phyloP scores from a whole-genome alignment of 2,113 vertebrate species.

The Prinia subflava region DNA sequence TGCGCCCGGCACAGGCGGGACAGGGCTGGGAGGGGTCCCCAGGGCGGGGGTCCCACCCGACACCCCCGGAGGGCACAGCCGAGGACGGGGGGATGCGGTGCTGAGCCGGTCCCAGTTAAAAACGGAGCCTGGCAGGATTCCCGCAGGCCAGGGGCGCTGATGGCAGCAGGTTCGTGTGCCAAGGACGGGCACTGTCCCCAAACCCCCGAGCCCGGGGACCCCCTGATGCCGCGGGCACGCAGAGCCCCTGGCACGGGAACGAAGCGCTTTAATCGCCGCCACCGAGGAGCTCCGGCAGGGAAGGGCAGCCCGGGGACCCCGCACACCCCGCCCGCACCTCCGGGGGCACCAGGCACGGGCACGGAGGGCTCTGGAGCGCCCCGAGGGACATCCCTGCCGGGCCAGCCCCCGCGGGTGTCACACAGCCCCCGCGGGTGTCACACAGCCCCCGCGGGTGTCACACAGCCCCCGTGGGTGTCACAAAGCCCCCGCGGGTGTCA shows the following conservation, averaged over 20 bases:
- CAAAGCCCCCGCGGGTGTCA: too few species aligned
- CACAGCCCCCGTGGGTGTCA: too few species aligned
- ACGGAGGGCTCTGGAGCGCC: too few species aligned
- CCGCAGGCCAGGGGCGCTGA: neutral
- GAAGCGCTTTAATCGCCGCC: accelerated
- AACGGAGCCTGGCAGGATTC: too few species aligned
- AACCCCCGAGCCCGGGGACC: accelerated
- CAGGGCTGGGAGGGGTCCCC: neutral
- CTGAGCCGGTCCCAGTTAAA: too few species aligned
- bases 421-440: too few species aligned
- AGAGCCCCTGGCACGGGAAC: neutral
- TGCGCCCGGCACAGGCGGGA: neutral
- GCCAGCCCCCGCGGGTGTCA: too few species aligned
- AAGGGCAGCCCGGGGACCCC: neutral
- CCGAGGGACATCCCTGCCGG: too few species aligned
- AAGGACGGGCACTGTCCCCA: accelerated
- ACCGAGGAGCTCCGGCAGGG: neutral
- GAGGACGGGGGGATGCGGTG: neutral
- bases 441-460: too few species aligned
- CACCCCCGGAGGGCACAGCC: neutral
- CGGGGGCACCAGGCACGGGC: too few species aligned
- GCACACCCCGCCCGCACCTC: too few species aligned
- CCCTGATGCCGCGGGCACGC: neutral
- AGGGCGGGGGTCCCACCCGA: neutral
- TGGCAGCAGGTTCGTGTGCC: too few species aligned